phyloP scores from a whole-genome alignment of 2,797 vertebrate genomes.

The Semaprochilodus insignis region DNA sequence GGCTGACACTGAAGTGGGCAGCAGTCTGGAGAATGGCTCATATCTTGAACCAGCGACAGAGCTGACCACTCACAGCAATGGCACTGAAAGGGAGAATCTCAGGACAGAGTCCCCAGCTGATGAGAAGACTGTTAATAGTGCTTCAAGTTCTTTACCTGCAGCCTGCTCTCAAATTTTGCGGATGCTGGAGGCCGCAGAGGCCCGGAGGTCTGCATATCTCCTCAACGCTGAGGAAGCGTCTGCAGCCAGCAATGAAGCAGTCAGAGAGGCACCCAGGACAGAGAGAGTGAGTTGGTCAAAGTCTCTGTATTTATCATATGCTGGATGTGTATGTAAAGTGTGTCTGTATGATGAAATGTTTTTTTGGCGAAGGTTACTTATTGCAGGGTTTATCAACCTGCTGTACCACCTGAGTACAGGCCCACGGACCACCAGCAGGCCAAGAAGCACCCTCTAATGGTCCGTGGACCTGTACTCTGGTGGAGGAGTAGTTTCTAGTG shows the following conservation, averaged over 20 bases:
- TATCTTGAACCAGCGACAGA: background rate
- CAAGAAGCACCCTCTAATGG: no score
- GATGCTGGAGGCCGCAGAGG: slow-evolving; percentile 46
- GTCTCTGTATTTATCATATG: background rate
- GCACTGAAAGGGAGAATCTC: slow-evolving; percentile 7
- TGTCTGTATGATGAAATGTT: background rate
- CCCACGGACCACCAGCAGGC: no score
- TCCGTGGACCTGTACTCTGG: no score
- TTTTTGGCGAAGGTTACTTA: background rate
- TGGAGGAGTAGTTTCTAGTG: no score
- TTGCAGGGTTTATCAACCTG: background rate
- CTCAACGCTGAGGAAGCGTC: slow-evolving; percentile 28
- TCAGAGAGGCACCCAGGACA: slow-evolving; percentile 32
- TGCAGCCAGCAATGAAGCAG: slow-evolving; percentile 1
- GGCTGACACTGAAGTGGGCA: slow-evolving; percentile 2
- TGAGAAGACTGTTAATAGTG: background rate
- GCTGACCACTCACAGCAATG: background rate
- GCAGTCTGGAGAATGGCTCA: background rate
- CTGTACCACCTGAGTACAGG: no score
- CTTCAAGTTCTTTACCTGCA: background rate
- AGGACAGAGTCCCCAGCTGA: background rate
- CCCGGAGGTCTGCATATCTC: background rate
- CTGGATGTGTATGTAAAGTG: background rate
- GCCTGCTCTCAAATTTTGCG: slow-evolving; percentile 27
- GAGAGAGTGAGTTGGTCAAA: slow-evolving; percentile 31